phyloP scores from a whole-genome alignment of 2,797 vertebrate genomes.

The Tiaroga cobitis region DNA sequence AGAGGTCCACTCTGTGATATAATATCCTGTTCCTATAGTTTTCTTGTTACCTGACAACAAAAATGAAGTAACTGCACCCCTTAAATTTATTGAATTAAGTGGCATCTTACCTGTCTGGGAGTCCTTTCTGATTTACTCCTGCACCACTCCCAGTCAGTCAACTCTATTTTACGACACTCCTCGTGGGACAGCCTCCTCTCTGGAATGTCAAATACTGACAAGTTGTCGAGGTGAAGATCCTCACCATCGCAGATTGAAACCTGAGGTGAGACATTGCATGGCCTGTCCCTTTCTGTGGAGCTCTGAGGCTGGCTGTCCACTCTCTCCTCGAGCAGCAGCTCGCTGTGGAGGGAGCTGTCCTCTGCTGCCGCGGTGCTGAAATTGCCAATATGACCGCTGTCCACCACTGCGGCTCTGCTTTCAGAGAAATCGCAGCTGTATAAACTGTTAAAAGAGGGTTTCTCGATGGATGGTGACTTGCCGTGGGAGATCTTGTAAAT shows the following conservation, averaged over 20 bases:
- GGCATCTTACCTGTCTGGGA: slow-evolving; percentile 87
- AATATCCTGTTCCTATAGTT: neutral
- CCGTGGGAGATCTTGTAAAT: slow-evolving; percentile 88
- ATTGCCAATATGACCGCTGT: slow-evolving; percentile 71
- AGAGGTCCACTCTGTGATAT: too few species aligned
- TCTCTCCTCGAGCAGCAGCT: slow-evolving; percentile 68
- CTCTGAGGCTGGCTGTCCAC: slow-evolving; percentile 52
- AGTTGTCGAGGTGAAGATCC: slow-evolving; percentile 70
- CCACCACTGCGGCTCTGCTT: slow-evolving; percentile 64
- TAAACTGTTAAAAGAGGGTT: slow-evolving; percentile 77
- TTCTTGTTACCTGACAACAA: neutral
- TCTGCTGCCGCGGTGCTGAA: slow-evolving; percentile 78
- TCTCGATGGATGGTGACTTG: slow-evolving; percentile 72
- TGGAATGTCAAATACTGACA: slow-evolving; percentile 76
- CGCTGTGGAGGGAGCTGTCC: slow-evolving; percentile 75
- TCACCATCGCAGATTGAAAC: slow-evolving; percentile 62
- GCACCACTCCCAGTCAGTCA: slow-evolving; percentile 97
- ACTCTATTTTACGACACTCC: slow-evolving; percentile 84
- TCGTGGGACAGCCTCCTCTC: slow-evolving; percentile 88
- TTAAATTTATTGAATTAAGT: neutral
- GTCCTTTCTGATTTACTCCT: slow-evolving; percentile 95
- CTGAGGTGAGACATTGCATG: slow-evolving; percentile 63
- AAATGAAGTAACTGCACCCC: neutral
- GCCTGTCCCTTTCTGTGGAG: slow-evolving; percentile 58
- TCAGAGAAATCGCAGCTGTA: slow-evolving; percentile 75